Evolutionary conservation across 2,797 vertebrate species (phyloP).

Genomic region (Coluber constrictor): DNA sequence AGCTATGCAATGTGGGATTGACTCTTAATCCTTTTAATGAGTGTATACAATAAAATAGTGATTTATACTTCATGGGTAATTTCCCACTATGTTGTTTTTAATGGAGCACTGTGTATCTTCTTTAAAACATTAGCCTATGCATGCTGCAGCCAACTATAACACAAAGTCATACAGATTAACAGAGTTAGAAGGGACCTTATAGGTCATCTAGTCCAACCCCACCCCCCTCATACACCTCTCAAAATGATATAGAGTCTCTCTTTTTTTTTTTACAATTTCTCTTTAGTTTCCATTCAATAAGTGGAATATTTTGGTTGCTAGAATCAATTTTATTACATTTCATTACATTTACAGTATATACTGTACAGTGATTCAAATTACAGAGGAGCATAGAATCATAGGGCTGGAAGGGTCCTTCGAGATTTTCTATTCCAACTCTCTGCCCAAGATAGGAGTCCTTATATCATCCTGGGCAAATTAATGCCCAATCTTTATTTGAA

Average conservation of each 20-base stretch:
- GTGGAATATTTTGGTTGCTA: not conserved
- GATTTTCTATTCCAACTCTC: not conserved
- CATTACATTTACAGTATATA: not conserved
- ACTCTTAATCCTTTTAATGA: not conserved
- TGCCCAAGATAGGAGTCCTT: not conserved
- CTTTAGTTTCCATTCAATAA: not conserved
- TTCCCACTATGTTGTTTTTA: not conserved
- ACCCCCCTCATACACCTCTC: not conserved
- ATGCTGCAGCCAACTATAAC: not conserved
- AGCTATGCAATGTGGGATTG: not conserved
- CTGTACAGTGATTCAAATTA: not conserved
- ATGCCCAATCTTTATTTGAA: not conserved
- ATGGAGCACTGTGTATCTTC: not conserved
- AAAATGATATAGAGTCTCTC: not conserved
- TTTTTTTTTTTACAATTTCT: not conserved
- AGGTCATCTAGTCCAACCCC: no score
- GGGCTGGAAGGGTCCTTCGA: not conserved
- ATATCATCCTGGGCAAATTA: not conserved
- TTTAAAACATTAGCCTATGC: not conserved
- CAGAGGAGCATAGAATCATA: not conserved
- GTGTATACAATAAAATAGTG: not conserved
- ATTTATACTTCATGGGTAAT: not conserved
- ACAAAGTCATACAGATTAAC: not conserved
- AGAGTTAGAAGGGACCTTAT: no score
- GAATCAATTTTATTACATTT: not conserved